phyloP scores from a whole-genome alignment of 2,888 invertebrate species.

The Melikaiella ostensackeni region DNA sequence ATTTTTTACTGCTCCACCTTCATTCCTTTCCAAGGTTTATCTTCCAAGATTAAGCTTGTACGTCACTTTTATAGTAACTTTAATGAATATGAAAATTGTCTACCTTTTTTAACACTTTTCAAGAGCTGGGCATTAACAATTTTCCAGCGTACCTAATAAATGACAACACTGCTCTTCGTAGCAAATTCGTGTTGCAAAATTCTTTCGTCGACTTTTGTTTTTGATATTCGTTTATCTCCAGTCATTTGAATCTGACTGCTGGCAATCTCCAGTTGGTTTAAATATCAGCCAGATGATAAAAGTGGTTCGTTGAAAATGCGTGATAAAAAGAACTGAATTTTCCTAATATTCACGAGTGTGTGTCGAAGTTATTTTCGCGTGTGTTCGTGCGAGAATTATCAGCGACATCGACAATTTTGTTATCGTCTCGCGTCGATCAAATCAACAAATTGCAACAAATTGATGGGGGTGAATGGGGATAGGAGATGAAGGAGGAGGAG shows the following conservation, averaged over 20 bases:
- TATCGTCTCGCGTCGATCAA: slow-evolving; percentile 63
- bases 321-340: slow-evolving; percentile 33
- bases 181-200: neutral
- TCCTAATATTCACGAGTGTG: slow-evolving; percentile 20
- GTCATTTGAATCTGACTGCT: slow-evolving; percentile 6
- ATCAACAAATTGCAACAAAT: slow-evolving; percentile 61
- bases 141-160: no score
- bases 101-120: no score
- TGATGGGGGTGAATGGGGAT: slow-evolving; percentile 45
- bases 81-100: no score
- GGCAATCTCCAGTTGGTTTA: slow-evolving; percentile 5
- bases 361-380: slow-evolving; percentile 44
- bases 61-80: no score
- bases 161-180: neutral
- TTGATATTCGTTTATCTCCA: neutral
- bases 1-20: neutral
- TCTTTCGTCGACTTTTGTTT: neutral
- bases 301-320: slow-evolving; percentile 20
- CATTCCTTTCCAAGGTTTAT: neutral
- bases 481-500: neutral
- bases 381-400: slow-evolving; percentile 54
- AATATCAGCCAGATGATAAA: slow-evolving; percentile 19
- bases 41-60: no score
- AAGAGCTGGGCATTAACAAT: no score
- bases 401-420: slow-evolving; percentile 51